Evolutionary conservation across 2,113 vertebrate genomes (phyloP), one percentile per base, ranked within the genome.

Genomic region (Orycteropus afer): DNA sequence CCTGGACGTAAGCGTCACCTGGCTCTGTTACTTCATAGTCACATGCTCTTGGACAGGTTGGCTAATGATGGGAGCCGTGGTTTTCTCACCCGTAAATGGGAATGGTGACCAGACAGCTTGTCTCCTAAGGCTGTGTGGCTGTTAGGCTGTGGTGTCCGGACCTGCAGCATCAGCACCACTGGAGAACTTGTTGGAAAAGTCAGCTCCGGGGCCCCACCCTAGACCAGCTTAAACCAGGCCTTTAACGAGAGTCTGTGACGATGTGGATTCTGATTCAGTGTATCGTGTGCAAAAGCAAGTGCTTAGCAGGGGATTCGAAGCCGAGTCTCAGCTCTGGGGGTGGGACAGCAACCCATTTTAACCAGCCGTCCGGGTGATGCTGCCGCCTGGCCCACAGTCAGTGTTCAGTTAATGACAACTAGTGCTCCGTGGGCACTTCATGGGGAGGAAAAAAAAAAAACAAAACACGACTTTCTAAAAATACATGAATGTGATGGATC

Each of bases 171-270:
- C n/a, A n/a, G n/a, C 14, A 37, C 40, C 40, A 22, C 57, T 45
- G 23, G 74, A 93, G 49, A 86, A 76, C 27, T 78, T 90, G 25
- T 18, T 79, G 65, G 78, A 82, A 89, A 89, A 93, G n/a, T 67
- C 42, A 89, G 86, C 10, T 42, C 47, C 45, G 65, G 81, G 47
- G 47, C n/a, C 34, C 55, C 29, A 13, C 15, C 69, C 49, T 88
- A 47, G n/a, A n/a, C 32, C 42, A 82, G 1, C 27, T 65, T n/a
- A 7, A 79, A 32, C n/a, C n/a, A n/a, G n/a, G n/a, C n/a, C n/a
- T n/a, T n/a, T n/a, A 53, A 53, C 15, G 51, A 53, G 51, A 11
- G 8, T 53, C 51, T 53, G 51, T 53, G 15, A 53, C 8, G 15
- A 15, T 53, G 51, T 53, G 15, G 51, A 15, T 53, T 8, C 51